A percentile compares a stretch with the other conserved stretches of the same genome.
Evolutionary conservation across 1,140 invertebrate species (phyloP).

Genomic region (Papilio dardanus): DNA sequence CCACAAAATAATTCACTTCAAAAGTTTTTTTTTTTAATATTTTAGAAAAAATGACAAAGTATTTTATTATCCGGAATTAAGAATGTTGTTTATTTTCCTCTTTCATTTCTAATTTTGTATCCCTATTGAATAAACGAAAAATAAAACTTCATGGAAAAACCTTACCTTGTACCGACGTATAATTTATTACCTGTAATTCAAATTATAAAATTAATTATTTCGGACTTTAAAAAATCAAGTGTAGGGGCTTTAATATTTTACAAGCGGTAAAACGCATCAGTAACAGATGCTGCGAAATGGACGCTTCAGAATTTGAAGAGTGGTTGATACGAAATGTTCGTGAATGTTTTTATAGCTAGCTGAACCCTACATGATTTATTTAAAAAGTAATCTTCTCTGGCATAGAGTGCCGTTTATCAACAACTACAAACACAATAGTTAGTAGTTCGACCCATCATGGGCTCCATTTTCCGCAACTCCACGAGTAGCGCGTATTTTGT

Average conservation of each 20-base stretch:
- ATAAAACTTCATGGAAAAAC: background rate
- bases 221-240: background rate
- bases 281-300: background rate
- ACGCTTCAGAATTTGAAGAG: background rate
- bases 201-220: conserved; percentile 12
- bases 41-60: no score
- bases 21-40: no score
- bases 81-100: background rate
- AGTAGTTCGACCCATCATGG: no score
- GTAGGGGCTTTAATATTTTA: background rate
- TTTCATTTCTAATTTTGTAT: background rate
- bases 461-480: no score
- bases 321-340: background rate
- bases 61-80: no score
- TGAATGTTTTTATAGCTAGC: background rate
- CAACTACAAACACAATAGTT: no score
- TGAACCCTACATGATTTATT: background rate
- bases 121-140: background rate
- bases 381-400: no score
- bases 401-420: no score
- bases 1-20: no score
- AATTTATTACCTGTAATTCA: conserved; percentile 18
- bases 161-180: background rate
- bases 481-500: no score
- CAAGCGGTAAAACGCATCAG: background rate